Percentiles rank a stretch among this genome's conserved stretches.
phyloP scores from a whole-genome alignment of 2,797 vertebrate genomes.

The Gephyroberyx darwinii region DNA sequence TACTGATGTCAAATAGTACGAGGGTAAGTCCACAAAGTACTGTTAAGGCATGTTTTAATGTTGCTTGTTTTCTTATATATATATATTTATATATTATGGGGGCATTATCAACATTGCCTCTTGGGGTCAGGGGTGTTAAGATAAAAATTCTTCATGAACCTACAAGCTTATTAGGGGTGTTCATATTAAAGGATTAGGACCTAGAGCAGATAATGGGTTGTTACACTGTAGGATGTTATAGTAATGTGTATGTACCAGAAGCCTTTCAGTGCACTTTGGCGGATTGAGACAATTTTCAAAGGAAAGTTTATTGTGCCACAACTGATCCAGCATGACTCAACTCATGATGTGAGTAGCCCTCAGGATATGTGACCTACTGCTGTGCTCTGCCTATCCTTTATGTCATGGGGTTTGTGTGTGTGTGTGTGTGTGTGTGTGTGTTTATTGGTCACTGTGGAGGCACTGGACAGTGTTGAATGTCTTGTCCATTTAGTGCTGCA shows the following conservation, averaged over 20 bases:
- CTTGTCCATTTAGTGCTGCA: not conserved
- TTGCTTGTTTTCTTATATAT: conserved; percentile 4
- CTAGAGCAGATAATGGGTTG: not conserved
- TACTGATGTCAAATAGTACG: conserved; percentile 41
- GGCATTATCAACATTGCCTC: not conserved
- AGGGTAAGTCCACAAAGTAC: conserved; percentile 53
- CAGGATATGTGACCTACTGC: conserved; percentile 42
- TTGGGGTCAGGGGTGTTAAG: not conserved
- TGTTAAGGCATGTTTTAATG: conserved; percentile 5
- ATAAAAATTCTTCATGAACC: not conserved
- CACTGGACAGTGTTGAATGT: conserved; percentile 1
- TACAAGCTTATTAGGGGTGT: not conserved
- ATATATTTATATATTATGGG: not conserved
- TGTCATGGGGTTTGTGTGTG: conserved; percentile 48
- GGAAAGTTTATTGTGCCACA: conserved; percentile 18
- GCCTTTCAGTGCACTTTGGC: not conserved
- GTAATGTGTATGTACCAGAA: not conserved
- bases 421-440: not conserved
- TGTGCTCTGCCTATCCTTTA: conserved; percentile 53
- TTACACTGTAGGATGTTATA: not conserved
- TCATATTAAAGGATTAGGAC: not conserved
- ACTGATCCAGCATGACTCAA: conserved; percentile 35
- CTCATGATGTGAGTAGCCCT: conserved; percentile 40
- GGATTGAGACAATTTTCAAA: not conserved
- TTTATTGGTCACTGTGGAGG: no score